Evolutionary conservation across 1,140 invertebrate species (phyloP).

Genomic region (Cotesia vestalis): DNA sequence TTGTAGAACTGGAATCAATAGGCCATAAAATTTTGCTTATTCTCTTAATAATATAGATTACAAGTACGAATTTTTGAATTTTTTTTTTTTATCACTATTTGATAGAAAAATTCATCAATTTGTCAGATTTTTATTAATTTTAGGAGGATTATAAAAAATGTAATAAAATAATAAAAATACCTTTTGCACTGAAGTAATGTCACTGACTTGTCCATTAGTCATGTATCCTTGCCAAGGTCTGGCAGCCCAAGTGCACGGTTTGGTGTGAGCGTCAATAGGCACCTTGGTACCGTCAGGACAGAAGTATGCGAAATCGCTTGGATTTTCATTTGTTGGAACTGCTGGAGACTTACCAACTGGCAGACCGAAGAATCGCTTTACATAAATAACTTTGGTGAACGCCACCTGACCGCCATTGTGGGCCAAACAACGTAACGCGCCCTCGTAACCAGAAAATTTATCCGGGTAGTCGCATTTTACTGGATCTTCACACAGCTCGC

Average conservation of each 20-base stretch:
- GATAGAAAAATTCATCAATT: too few relatives aligned
- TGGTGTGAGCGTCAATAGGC: constrained; percentile 68
- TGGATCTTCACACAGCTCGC: constrained; percentile 77
- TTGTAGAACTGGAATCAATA: too few relatives aligned
- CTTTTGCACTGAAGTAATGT: constrained; percentile 63
- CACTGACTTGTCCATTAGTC: constrained; percentile 68
- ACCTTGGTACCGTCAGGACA: constrained; percentile 83
- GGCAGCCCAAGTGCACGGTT: constrained; percentile 81
- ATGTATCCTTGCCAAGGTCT: constrained; percentile 82
- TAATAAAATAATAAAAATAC: constrained; percentile 40
- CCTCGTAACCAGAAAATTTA: constrained; percentile 83
- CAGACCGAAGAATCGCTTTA: constrained; percentile 78
- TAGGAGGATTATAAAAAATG: neutral
- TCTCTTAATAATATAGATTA: too few relatives aligned
- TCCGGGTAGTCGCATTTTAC: constrained; percentile 82
- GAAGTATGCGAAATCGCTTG: constrained; percentile 75
- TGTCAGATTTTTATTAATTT: too few relatives aligned
- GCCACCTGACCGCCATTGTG: constrained; percentile 83
- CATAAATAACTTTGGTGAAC: constrained; percentile 83
- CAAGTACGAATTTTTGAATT: too few relatives aligned
- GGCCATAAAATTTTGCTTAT: too few relatives aligned
- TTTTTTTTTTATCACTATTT: too few relatives aligned
- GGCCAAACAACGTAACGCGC: constrained; percentile 81
- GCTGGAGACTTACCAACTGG: constrained; percentile 69
- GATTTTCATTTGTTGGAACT: constrained; percentile 64